Evolutionary conservation across 2,797 vertebrate genomes (phyloP).

Genomic region (Naso thynnoides): DNA sequence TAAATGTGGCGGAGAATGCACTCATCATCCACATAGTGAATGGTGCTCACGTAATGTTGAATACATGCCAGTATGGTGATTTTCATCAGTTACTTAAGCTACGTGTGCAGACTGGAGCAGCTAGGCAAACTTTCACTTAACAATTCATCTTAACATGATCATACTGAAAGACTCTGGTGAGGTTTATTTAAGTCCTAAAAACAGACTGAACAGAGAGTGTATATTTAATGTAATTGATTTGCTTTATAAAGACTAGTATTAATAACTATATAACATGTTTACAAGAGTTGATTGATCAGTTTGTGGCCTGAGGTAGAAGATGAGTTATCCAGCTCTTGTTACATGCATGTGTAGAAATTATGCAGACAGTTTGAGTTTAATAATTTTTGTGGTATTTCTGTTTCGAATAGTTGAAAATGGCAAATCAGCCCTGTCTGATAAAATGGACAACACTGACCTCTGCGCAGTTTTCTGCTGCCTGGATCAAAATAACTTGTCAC

Average conservation of each 20-base stretch:
- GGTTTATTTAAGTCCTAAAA: conserved; percentile 21
- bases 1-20: conserved; percentile 27
- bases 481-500: no score
- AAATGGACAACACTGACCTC: no score
- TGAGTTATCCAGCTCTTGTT: no score
- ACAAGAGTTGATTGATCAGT: neutral
- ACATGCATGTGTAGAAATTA: no score
- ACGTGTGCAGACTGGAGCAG: conserved; percentile 59
- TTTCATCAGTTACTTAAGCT: conserved; percentile 52
- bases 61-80: conserved; percentile 44
- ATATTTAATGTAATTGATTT: no score
- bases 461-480: no score
- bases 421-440: no score
- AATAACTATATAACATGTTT: no score
- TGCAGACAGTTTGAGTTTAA: no score
- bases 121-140: conserved; percentile 37
- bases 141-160: conserved; percentile 34
- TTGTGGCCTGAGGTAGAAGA: no score
- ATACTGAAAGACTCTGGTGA: neutral
- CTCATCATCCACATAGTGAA: conserved; percentile 11
- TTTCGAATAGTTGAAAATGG: no score
- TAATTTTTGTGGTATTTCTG: no score
- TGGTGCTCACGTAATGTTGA: conserved; percentile 28
- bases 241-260: neutral
- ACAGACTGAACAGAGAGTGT: neutral